Evolutionary conservation across 1,140 invertebrate species (phyloP), one percentile per base, ranked within the genome.

Genomic region (Drosophila tristis): DNA sequence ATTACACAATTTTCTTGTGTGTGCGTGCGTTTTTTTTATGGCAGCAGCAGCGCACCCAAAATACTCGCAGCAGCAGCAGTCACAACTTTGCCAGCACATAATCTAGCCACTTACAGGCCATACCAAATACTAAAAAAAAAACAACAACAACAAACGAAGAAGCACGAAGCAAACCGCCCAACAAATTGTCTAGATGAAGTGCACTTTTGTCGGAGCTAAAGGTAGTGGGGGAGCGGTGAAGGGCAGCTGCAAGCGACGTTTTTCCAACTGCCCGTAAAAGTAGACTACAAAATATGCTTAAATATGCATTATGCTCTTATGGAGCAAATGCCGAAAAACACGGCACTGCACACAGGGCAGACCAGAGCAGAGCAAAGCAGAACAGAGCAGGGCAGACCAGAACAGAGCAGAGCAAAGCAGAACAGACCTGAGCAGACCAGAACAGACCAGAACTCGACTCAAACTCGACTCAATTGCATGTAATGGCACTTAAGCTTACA

Each of bases 401-500:
- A 42, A 48, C 26, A 47, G 29, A 48, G 44, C 4, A n/a, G 16
- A 66, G 50, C 4, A 29, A 16, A 66, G 20, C 29, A 29, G 39
- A 66, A 16, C 16, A 16, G 16, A 55, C 39, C 31, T 29, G 31
- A 65, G 29, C 16, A 11, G 26, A 26, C 26, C 67, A 71, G 60
- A 75, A 84, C 16, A 11, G 26, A 26, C 26, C 67, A 71, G 60
- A 75, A 84, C 80, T 76, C 59, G 53, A 78, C 68, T 86, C 55
- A 78, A 87, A 86, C 68, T 80, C 50, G 70, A 87, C 82, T 86
- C 74, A 71, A 89, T 87, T 79, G 82, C 82, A 89, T 89, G 84
- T 89, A 82, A 87, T 87, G 79, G 82, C 82, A 87, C 82, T 87
- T 87, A 87, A 89, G 82, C 84, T 87, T 82, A 87, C 82, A 87